Conservation (phyloP, 1,140 invertebrate species). For the Pteromalus puparum region DNA sequence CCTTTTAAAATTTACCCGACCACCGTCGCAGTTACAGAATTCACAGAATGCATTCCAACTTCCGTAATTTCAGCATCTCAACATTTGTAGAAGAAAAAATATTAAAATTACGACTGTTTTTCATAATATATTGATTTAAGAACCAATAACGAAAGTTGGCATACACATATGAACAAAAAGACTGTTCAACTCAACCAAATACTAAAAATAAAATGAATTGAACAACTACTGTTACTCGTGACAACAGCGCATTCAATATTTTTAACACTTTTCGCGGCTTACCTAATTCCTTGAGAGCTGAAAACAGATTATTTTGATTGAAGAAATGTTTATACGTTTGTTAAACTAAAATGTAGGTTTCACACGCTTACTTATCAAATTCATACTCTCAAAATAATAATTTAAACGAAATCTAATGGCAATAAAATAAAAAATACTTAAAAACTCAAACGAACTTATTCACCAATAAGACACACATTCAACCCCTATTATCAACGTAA, state of each 20-base stretch:
- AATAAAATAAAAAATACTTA: conserved; percentile 31
- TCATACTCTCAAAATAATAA: conserved; percentile 29
- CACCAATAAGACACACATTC: conserved; percentile 33
- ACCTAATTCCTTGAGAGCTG: conserved; percentile 75
- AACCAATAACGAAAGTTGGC: conserved; percentile 35
- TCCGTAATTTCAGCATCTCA: conserved; percentile 4
- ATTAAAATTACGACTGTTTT: conserved; percentile 17
- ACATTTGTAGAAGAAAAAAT: neutral
- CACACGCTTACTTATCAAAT: conserved; percentile 58
- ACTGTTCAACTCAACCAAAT: conserved; percentile 54
- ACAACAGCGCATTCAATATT: conserved; percentile 68
- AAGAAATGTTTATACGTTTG: conserved; percentile 39
- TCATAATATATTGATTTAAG: conserved; percentile 29
- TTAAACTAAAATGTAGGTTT: conserved; percentile 24
- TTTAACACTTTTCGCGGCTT: conserved; percentile 66
- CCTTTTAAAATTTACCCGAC: conserved; percentile 66
- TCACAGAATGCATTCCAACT: conserved; percentile 41
- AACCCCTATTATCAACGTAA: neutral
- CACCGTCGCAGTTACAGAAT: conserved; percentile 64
- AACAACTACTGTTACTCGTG: conserved; percentile 62
- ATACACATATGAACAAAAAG: conserved; percentile 18
- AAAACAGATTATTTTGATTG: conserved; percentile 66
- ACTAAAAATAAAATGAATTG: conserved; percentile 56
- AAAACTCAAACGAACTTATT: conserved; percentile 48
- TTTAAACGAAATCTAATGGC: neutral